Base-by-base conservation (phyloP, 1,140 invertebrate species). In the Eupeodes corollae region DNA sequence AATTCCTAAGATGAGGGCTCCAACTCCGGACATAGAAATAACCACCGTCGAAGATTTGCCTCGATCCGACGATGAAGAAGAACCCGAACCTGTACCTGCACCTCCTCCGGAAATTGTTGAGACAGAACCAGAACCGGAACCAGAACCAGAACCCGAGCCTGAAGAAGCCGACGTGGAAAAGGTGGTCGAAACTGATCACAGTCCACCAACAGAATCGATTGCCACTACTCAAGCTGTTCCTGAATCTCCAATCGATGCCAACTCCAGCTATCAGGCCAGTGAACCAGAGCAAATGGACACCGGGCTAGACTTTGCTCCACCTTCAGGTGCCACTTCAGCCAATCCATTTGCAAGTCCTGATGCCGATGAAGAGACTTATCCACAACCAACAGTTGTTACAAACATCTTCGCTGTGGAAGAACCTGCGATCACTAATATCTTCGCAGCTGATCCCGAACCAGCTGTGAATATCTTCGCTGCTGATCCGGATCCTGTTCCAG, bases 281-380 rank as follows among this genome's bases (percentile, higher is more conserved):
- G 55, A 62, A 15, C 54, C 57, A 2, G 63, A 67, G 44, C 59
- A 67, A 37, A 67, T 67, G 63, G 63, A 67, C 46, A 67, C 63
- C 0, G 63, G 59, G 0, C 47, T 67, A 21, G 63, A 67, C 33
- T 67, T 67, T 13, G 61, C 63, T 8, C 18, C 53, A 15, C 47
- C 50, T 14, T 50, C 44, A 9, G 64, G 61, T 8, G 53, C 62
- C 21, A 42, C 59, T 13, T 67, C 61, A 0, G 64, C 62, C 38
- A 75, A 75, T 64, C 73, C 73, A 5, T 75, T 75, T 39, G 70
- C 71, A 49, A 62, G 59, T 45, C 58, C 66, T 18, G 73, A 74
- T 32, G 70, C 70, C 44, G 59, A 61, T 18, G 57, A 64, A 21
- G 61, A 69, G 32, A 53, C 59, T 21, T 48, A 12, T 55, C 56